Base-by-base conservation (phyloP, 2,113 vertebrate species). In the Oncorhynchus nerka region DNA sequence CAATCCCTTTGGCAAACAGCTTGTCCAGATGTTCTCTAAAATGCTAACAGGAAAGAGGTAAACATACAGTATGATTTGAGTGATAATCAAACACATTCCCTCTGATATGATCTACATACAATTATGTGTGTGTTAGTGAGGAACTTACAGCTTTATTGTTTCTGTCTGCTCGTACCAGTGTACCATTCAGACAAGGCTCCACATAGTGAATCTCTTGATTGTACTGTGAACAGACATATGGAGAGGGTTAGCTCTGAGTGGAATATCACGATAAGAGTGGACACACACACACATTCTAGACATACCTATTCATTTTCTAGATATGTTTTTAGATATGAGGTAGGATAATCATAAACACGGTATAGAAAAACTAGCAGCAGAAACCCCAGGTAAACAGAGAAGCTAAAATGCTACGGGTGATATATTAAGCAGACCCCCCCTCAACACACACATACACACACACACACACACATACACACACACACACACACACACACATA, bases 141-240 rank as follows among this genome's bases (percentile, higher is more conserved):
- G 15, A 39, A 91, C 96, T 95, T 93, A 99, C 98, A 79, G 98
- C 96, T 93, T 99, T 99, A 85, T 99, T 99, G 81, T 95, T 94
- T 91, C 95, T 94, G 91, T 99, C 97, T 0, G 98, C 98, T 84
- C 98, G 95, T 72, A 99, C 97, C 91, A 99, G 86, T 0, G 97
- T 99, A 78, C 97, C 96, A 57, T 99, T 99, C 92, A 99, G 90
- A 87, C 98, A 99, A 0, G 98, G 96, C 83, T 99, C 98, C 78
- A 99, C 98, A 0, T 98, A 99, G 89, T 96, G 97, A 68, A 99
- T 93, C 79, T 98, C 95, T 91, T 99, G 95, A 28, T 99, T 99
- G 86, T 99, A 99, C 98, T 99, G 89, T 0, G 82, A 78, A 89
- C 49, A 76, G 15, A 90, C 75, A 87, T 74, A 77, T 45, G 39